A percentile compares a stretch with the other conserved stretches of the same genome.
phyloP scores from a whole-genome alignment of 2,113 vertebrate genomes.

The Rhinoderma darwinii region DNA sequence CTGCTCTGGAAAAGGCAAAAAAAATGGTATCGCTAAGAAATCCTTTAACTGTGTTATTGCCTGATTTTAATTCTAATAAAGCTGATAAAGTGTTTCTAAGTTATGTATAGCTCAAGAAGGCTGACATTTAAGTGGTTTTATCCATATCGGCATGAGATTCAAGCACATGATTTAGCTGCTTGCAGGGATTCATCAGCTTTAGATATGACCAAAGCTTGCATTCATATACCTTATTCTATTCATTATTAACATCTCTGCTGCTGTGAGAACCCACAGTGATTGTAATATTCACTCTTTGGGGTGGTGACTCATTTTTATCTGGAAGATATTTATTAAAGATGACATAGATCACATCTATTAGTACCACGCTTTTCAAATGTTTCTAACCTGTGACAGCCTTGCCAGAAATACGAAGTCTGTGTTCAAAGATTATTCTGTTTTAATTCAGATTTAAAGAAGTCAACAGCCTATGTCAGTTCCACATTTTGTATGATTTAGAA shows the following conservation, averaged over 20 bases:
- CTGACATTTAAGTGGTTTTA: conserved; percentile 36
- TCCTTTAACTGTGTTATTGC: conserved; percentile 10
- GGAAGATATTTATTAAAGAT: conserved; percentile 39
- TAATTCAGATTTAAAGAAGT: conserved; percentile 46
- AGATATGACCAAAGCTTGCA: conserved; percentile 14
- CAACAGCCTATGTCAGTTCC: conserved; percentile 36
- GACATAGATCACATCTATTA: conserved; percentile 46
- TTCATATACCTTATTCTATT: conserved; percentile 42
- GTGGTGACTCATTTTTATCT: conserved; percentile 55
- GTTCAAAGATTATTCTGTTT: conserved; percentile 41
- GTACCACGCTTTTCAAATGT: conserved; percentile 33
- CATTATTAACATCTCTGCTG: conserved; percentile 37
- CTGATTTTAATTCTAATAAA: neutral
- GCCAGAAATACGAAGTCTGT: conserved; percentile 25
- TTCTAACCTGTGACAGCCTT: conserved; percentile 34
- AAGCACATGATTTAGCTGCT: conserved; percentile 28
- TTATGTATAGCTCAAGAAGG: conserved; percentile 13
- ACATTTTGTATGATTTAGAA: conserved; percentile 44
- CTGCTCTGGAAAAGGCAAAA: neutral
- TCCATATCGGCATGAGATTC: conserved; percentile 18
- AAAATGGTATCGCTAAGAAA: neutral
- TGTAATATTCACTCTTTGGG: conserved; percentile 41
- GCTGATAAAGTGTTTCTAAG: neutral
- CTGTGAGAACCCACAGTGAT: conserved; percentile 18
- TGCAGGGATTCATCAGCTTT: conserved; percentile 25